These are phyloP conservation scores for Trilocha varians DNA, from an alignment of 2,888 invertebrate genomes.

Conservation along the genomic window DNA sequence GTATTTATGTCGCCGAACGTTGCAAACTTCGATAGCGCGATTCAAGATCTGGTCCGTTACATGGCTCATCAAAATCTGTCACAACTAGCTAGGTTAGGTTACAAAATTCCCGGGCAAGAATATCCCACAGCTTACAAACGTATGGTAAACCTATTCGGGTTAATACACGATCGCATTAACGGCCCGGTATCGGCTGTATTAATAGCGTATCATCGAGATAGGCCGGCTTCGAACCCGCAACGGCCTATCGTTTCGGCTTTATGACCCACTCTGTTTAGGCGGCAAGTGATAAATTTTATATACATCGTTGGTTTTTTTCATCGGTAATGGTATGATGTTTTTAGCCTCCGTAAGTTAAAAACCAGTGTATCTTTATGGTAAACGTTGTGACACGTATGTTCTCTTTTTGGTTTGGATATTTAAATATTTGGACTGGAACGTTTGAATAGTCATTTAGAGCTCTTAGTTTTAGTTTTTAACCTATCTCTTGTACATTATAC, in stretches of 20 bases:
- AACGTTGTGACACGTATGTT: no score
- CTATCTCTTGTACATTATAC: no score
- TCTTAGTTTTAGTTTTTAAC: no score
- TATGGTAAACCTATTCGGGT: slow-evolving; percentile 15
- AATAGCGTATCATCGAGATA: slow-evolving; percentile 64
- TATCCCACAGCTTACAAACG: neutral
- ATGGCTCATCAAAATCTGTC: no score
- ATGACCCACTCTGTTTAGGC: slow-evolving; percentile 22
- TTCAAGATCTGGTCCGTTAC: no score
- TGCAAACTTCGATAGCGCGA: no score
- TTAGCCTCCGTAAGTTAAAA: neutral
- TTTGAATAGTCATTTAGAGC: no score
- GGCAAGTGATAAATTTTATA: slow-evolving; percentile 9
- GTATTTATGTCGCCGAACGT: no score
- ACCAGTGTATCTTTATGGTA: no score
- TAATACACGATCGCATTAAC: slow-evolving; percentile 50
- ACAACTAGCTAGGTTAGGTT: no score
- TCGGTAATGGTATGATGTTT: neutral
- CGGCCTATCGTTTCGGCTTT: slow-evolving; percentile 18
- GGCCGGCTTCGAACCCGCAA: slow-evolving; percentile 19
- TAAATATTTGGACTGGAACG: no score
- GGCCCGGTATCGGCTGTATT: slow-evolving; percentile 51
- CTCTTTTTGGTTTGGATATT: no score
- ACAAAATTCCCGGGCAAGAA: neutral
- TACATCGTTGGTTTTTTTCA: slow-evolving; percentile 5